A percentile compares a stretch with the other conserved stretches of the same genome.
Evolutionary conservation across 2,113 vertebrate species (phyloP).

Genomic region (Anseranas semipalmata): DNA sequence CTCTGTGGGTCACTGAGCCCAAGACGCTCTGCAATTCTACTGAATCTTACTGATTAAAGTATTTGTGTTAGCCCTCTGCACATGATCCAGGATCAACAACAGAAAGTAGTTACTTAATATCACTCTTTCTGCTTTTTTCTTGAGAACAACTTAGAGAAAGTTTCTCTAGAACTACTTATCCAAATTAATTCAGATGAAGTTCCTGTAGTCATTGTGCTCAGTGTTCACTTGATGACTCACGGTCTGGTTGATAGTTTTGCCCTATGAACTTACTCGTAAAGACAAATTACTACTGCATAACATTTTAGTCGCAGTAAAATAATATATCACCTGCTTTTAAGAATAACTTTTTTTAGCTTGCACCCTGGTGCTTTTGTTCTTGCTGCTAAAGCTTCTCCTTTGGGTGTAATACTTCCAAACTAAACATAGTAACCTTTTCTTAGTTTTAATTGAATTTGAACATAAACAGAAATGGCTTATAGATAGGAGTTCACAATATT

Average conservation of each 20-base stretch:
- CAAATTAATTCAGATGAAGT: not conserved
- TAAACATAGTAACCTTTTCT: not conserved
- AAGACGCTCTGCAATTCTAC: not conserved
- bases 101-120: not conserved
- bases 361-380: not conserved
- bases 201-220: not conserved
- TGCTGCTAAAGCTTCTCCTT: not conserved
- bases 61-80: not conserved
- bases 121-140: not conserved
- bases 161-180: not conserved
- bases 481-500: not conserved
- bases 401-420: not conserved
- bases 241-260: not conserved
- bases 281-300: not conserved
- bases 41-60: not conserved
- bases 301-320: not conserved
- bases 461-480: not conserved
- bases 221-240: not conserved
- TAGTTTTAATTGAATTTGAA: not conserved
- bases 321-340: not conserved
- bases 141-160: not conserved
- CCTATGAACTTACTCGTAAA: not conserved
- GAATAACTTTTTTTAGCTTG: not conserved
- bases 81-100: rapidly evolving
- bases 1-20: rapidly evolving